Base-by-base conservation (phyloP, 2,797 vertebrate species). In the Hemibagrus guttatus region DNA sequence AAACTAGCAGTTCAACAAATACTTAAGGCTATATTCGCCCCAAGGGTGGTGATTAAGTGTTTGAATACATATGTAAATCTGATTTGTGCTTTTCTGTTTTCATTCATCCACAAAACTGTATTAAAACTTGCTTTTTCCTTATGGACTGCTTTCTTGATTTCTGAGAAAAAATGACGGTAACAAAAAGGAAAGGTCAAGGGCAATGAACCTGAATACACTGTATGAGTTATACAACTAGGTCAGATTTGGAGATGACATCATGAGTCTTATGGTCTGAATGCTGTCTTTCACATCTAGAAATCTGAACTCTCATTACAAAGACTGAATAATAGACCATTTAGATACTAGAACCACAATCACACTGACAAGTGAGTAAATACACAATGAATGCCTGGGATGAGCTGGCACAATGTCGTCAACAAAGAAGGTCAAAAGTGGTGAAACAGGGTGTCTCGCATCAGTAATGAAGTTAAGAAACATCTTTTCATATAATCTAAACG, bases 211-310 rank as follows among this genome's bases (percentile, higher is more conserved):
- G 31, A 61, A 39, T 61, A 31, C 31, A 80, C 31, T 35, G 52
- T 75, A 56, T 14, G n/a, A n/a, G 11, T 35, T 74, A 21, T 42
- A 75, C 6, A 82, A 42, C 69, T 66, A 75, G 49, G 23, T 58
- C 61, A 46, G 49, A 68, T 87, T 76, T 82, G 21, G 28, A 66
- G 28, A 75, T 86, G 59, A 79, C 17, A 16, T 78, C 46, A 66
- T 26, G 13, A 42, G 6, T 79, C 21, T 79, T 79, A 8, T 79
- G 56, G 9, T 59, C 26, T 79, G 76, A 79, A 68, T 79, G 49
- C 58, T 54, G 69, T 81, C 61, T 61, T 71, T 81, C 42, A 66
- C 35, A 26, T 80, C 26, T 68, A 19, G 39, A 79, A 54, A 68
- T 39, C 21, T 72, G 26, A 59, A 42, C 26, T n/a, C 5, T 19